Conservation (phyloP, 2,888 invertebrate genomes). For the Stenodera caucasica region DNA sequence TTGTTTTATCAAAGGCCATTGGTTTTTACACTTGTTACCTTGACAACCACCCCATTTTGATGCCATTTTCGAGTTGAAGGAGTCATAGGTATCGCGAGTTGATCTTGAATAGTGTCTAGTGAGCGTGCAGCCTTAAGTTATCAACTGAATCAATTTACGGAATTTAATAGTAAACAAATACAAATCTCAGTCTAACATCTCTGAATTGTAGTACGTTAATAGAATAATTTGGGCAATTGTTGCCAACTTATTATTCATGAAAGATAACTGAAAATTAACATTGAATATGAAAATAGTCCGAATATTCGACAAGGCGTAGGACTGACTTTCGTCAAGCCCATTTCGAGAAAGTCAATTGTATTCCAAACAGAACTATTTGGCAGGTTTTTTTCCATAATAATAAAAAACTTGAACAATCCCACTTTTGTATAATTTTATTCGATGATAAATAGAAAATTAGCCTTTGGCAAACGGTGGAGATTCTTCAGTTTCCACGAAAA, state of each 20-base stretch:
- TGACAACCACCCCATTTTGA: too few relatives aligned
- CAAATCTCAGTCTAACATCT: background rate
- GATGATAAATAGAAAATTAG: background rate
- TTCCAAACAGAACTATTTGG: background rate
- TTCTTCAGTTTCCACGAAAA: conserved; percentile 44
- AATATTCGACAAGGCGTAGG: background rate
- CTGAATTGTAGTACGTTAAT: too few relatives aligned
- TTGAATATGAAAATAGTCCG: background rate
- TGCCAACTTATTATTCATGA: conserved; percentile 1
- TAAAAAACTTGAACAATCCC: background rate
- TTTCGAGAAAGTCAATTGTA: background rate
- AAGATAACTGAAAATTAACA: background rate
- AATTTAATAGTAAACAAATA: background rate
- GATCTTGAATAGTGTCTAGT: too few relatives aligned
- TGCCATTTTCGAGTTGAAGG: too few relatives aligned
- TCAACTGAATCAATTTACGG: too few relatives aligned
- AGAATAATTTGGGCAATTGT: background rate
- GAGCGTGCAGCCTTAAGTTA: too few relatives aligned
- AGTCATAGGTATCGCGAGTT: too few relatives aligned
- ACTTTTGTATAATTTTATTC: too few relatives aligned
- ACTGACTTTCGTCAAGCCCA: background rate
- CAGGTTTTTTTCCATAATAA: background rate
- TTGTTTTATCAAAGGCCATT: too few relatives aligned
- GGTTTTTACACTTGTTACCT: too few relatives aligned
- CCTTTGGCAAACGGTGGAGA: conserved; percentile 44